These are phyloP conservation scores for Scytalopus superciliaris DNA, from an alignment of 2,113 vertebrate species.

Conservation along the genomic window DNA sequence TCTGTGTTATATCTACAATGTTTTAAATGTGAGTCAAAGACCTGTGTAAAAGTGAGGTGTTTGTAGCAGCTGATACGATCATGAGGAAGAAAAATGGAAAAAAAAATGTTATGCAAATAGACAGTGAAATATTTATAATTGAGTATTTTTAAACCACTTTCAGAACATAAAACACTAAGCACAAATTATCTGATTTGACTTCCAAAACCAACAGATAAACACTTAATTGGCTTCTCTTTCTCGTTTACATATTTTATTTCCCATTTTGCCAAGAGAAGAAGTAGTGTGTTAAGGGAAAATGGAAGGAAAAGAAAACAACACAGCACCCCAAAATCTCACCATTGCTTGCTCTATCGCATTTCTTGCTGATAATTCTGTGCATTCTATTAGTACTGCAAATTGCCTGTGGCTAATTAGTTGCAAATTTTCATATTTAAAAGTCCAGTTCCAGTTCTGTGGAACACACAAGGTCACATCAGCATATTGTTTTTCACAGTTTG, in stretches of 20 bases:
- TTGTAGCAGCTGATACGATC: not conserved
- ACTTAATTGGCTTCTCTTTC: not conserved
- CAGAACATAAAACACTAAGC: not conserved
- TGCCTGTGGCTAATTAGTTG: not conserved
- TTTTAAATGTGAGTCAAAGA: slow-evolving; percentile 14
- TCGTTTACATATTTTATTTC: not conserved
- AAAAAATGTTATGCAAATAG: not conserved
- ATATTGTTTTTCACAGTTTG: not conserved
- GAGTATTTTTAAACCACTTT: not conserved
- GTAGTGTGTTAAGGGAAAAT: not conserved
- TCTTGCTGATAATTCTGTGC: not conserved
- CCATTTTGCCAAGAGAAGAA: not conserved
- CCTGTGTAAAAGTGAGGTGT: not conserved
- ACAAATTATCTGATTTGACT: not conserved
- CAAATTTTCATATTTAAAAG: not conserved
- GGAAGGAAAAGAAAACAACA: not conserved
- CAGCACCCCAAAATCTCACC: not conserved
- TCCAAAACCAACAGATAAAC: not conserved
- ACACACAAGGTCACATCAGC: not conserved
- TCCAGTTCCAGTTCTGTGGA: not conserved
- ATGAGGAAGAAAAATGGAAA: not conserved
- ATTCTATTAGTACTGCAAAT: not conserved
- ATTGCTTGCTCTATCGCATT: not conserved
- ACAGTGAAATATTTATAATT: not conserved
- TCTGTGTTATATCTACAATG: not conserved